phyloP scores from a whole-genome alignment of 2,888 invertebrate genomes.

The Hemithea aestivaria region DNA sequence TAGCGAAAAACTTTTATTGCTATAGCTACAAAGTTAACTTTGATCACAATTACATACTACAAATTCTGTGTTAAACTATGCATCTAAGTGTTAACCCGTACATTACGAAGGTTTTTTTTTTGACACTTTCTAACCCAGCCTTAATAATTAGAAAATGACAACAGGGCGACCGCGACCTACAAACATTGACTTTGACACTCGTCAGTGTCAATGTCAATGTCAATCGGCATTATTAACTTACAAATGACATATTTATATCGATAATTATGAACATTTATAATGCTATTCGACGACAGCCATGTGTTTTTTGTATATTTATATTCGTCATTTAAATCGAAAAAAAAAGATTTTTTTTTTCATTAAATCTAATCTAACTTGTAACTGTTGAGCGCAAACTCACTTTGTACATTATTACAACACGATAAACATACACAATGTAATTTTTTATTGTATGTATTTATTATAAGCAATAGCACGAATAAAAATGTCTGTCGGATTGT shows the following conservation, averaged over 20 bases:
- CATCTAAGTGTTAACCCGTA: slow-evolving; percentile 30
- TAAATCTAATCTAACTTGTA: slow-evolving; percentile 68
- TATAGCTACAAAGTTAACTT: slow-evolving; percentile 67
- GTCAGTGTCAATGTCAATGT: slow-evolving; percentile 23
- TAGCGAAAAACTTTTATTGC: slow-evolving; percentile 56
- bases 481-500: slow-evolving; percentile 29
- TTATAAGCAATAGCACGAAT: slow-evolving; percentile 59
- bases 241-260: slow-evolving; percentile 30
- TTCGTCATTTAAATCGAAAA: slow-evolving; percentile 32
- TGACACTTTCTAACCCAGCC: slow-evolving; percentile 77
- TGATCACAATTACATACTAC: slow-evolving; percentile 62
- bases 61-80: slow-evolving; percentile 34
- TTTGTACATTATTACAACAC: slow-evolving; percentile 75
- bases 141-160: slow-evolving; percentile 75
- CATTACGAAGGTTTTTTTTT: slow-evolving; percentile 30
- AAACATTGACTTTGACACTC: slow-evolving; percentile 17
- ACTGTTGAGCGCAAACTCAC: slow-evolving; percentile 72
- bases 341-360: slow-evolving; percentile 31
- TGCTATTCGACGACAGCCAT: slow-evolving; percentile 53
- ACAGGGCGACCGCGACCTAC: slow-evolving; percentile 56
- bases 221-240: slow-evolving; percentile 26
- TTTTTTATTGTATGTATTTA: slow-evolving; percentile 36
- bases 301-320: slow-evolving; percentile 45
- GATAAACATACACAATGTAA: slow-evolving; percentile 61
- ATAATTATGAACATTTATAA: slow-evolving; percentile 43